Evolutionary conservation across 2,797 vertebrate genomes (phyloP).

Genomic region (Erithacus rubecula): DNA sequence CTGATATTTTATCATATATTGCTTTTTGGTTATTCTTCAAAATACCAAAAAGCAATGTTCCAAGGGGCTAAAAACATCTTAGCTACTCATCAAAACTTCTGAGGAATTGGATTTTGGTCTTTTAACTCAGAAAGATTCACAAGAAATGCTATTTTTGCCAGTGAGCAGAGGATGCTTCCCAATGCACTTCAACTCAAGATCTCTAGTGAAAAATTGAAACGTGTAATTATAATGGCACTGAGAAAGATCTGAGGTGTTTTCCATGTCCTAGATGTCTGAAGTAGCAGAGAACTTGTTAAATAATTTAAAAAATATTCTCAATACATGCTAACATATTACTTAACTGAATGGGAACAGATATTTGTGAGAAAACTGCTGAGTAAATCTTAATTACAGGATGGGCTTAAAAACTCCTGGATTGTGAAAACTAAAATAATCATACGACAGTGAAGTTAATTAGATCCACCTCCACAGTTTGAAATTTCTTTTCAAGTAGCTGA

Average conservation of each 20-base stretch:
- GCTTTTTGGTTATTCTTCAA: not conserved
- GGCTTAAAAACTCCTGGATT: conserved; percentile 21
- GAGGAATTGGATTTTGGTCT: not conserved
- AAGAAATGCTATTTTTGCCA: not conserved
- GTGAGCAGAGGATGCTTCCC: not conserved
- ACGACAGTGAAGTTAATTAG: conserved; percentile 59
- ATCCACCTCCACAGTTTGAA: conserved; percentile 55
- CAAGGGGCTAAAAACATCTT: not conserved
- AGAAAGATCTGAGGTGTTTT: conserved; percentile 5
- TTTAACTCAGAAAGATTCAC: not conserved
- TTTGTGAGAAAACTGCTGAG: not conserved
- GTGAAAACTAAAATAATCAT: conserved; percentile 38
- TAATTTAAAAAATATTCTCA: not conserved
- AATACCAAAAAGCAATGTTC: not conserved
- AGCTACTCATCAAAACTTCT: not conserved
- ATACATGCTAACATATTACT: not conserved
- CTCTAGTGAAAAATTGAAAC: not conserved
- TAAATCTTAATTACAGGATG: conserved; percentile 55
- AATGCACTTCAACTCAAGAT: not conserved
- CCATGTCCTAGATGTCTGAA: not conserved
- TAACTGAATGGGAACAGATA: not conserved
- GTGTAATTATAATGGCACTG: not conserved
- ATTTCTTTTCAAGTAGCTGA: conserved; percentile 64
- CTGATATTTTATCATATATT: not conserved
- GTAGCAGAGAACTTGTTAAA: conserved; percentile 1